Base-by-base conservation (phyloP, 64 coral and sea anemone genomes). In the Pocillopora verrucosa region DNA sequence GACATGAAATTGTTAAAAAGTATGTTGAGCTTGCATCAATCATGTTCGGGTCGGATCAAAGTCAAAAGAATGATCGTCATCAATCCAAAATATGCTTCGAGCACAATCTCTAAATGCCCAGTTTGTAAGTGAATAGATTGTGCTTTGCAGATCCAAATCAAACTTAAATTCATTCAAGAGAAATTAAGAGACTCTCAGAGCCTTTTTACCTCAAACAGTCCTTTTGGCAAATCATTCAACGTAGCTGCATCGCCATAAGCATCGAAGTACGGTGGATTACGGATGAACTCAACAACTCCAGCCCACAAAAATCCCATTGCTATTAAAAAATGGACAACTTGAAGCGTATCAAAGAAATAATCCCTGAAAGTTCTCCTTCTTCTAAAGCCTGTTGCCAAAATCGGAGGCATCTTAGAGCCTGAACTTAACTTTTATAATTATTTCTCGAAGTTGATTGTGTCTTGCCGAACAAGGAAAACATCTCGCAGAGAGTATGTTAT, bases 221-320 rank as follows among this genome's bases (percentile, higher is more conserved):
- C 94, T 56, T 89, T 64, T 15, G 94, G 94, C 0, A 96, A 88
- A 35, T 89, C 79, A 34, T 93, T 96, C 34, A 72, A 61, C 12
- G 82, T 87, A 1, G 88, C 68, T 2, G 94, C 94, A 14, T 96
- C 94, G 36, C 94, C 94, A 62, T 96, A 96, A 0, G 94, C 94
- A 82, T 96, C 94, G 25, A 96, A 96, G 20, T 93, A 83, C 1
- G 94, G 94, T 38, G 94, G 94, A 75, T 96, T 86, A 13, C 88
- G 87, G 58, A 96, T 93, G 34, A 96, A 96, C 70, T 96, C 94
- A 59, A 96, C 94, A 10, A 96, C 26, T 9, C 94, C 94, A 22
- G 94, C 94, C 91, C 94, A 96, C 11, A 96, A 34, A 60, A 83
- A 93, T 16, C 68, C 41, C 82, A 96, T 93, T 15, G 80, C 94